These are phyloP conservation scores for Ammospiza maritima DNA, from an alignment of 2,797 vertebrate genomes.

Conservation along the genomic window DNA sequence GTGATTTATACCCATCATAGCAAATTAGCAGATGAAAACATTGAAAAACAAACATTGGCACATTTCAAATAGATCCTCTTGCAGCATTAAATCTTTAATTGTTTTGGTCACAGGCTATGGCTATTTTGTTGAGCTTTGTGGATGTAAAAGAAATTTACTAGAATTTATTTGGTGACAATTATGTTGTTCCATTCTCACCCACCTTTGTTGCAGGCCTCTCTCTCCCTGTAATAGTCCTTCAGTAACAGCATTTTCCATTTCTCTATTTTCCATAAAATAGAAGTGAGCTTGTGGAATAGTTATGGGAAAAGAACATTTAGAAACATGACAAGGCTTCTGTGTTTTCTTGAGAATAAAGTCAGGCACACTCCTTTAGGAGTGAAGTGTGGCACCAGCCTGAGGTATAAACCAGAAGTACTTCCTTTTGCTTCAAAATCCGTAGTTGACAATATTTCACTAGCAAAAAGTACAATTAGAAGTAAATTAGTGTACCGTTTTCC, in stretches of 20 bases:
- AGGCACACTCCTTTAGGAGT: neutral
- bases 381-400: neutral
- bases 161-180: neutral
- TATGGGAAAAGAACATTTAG: neutral
- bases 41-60: conserved; percentile 39
- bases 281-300: neutral
- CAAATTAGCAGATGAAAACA: conserved; percentile 66
- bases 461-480: neutral
- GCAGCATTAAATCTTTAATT: neutral
- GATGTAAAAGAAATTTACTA: neutral
- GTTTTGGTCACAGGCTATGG: neutral
- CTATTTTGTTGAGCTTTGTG: neutral
- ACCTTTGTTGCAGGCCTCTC: neutral
- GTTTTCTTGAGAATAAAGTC: neutral
- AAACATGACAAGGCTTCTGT: neutral
- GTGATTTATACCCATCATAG: conserved; percentile 62
- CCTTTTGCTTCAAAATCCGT: neutral
- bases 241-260: neutral
- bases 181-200: neutral
- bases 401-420: neutral
- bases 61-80: conserved; percentile 37
- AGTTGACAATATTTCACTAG: neutral
- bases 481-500: neutral
- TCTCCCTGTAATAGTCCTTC: neutral
- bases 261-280: neutral